Evolutionary conservation across 1,140 invertebrate species (phyloP).

Genomic region (Drosophila truncata): DNA sequence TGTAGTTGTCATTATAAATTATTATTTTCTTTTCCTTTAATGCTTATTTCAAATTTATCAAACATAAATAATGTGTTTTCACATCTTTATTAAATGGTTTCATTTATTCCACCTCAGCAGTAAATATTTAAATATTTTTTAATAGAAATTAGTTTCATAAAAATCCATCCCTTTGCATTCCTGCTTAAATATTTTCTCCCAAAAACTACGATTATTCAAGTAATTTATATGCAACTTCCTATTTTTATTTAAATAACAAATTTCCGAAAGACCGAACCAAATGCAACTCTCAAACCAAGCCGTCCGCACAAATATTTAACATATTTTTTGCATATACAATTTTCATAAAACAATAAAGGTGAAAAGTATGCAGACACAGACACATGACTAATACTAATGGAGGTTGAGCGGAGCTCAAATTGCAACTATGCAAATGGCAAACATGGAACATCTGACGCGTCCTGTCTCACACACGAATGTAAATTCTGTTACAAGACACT

Average conservation of each 20-base stretch:
- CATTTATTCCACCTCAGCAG: no score
- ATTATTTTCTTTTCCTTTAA: neutral
- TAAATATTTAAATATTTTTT: no score
- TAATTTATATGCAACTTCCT: constrained; percentile 60
- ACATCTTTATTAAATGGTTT: neutral
- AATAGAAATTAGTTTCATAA: no score
- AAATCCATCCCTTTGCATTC: neutral
- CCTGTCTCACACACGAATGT: constrained; percentile 20
- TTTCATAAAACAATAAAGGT: constrained; percentile 79
- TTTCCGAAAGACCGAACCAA: constrained; percentile 49
- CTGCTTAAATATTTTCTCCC: neutral
- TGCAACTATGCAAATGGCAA: constrained; percentile 60
- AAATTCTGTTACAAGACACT: constrained; percentile 19
- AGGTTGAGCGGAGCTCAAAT: constrained; percentile 18
- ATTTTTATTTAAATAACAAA: constrained; percentile 71
- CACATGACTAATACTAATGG: constrained; percentile 45
- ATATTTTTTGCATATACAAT: constrained; percentile 65
- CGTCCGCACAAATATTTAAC: constrained; percentile 46
- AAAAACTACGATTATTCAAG: constrained; percentile 31
- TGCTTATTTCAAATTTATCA: neutral
- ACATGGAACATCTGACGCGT: constrained; percentile 34
- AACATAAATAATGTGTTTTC: no score
- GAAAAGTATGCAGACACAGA: constrained; percentile 57
- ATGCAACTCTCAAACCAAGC: constrained; percentile 48
- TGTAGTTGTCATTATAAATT: neutral